Evolutionary conservation across 2,113 vertebrate species (phyloP).

Genomic region (Dicaeum eximium): DNA sequence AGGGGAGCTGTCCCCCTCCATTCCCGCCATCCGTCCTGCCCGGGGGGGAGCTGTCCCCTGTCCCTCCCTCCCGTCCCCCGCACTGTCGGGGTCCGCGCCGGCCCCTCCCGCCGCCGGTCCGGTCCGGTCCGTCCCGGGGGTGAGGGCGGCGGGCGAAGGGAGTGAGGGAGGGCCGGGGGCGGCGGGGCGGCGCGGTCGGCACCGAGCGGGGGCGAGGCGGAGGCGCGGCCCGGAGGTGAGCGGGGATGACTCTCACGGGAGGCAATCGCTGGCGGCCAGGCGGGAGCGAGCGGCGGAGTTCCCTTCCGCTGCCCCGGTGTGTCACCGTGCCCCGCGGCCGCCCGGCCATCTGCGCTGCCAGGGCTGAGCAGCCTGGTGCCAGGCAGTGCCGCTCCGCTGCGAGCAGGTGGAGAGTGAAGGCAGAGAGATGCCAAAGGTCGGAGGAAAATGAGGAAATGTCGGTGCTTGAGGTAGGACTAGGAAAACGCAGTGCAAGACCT

Average conservation of each 20-base stretch:
- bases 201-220: too few species aligned
- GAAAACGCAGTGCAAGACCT: neutral
- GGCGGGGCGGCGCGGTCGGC: neutral
- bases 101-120: too few species aligned
- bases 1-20: neutral
- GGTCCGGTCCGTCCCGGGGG: neutral
- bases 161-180: neutral
- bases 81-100: too few species aligned
- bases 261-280: accelerated
- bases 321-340: neutral
- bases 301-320: neutral
- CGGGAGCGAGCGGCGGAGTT: neutral
- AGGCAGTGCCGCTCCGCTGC: accelerated
- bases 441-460: neutral
- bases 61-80: too few species aligned
- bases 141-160: neutral
- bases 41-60: neutral
- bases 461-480: accelerated
- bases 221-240: neutral
- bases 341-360: neutral
- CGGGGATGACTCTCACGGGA: neutral
- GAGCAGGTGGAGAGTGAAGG: neutral
- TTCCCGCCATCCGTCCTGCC: too few species aligned
- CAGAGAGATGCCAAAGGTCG: neutral
- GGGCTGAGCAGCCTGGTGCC: neutral